Percentiles rank a stretch among this genome's conserved stretches.
Evolutionary conservation across 2,797 vertebrate genomes (phyloP).

Genomic region (Pangasius krempfi): DNA sequence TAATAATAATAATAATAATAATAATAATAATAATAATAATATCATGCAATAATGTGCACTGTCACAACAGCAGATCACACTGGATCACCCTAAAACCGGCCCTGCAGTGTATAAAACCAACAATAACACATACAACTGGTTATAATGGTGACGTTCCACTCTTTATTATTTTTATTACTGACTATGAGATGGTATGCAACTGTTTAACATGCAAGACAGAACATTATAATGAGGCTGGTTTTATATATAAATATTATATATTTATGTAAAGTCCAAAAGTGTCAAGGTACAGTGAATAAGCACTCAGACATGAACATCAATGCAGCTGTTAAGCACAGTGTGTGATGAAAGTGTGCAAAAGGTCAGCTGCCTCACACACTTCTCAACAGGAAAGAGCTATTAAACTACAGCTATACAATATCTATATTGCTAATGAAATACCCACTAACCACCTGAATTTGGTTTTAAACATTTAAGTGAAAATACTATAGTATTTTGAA

Average conservation of each 20-base stretch:
- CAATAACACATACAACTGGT: not conserved
- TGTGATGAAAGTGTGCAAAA: conserved; percentile 38
- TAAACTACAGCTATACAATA: not conserved
- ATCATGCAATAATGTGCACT: not conserved
- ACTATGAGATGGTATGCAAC: not conserved
- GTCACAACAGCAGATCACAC: not conserved
- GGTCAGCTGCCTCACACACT: conserved; percentile 35
- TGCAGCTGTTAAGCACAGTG: not conserved
- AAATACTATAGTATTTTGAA: not conserved
- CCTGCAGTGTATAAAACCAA: not conserved
- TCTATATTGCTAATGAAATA: not conserved
- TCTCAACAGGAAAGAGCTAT: not conserved
- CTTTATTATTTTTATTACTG: not conserved
- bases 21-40: not conserved
- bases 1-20: not conserved
- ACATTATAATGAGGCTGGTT: not conserved
- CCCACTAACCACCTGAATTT: not conserved
- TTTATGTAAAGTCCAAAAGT: not conserved
- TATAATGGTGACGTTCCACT: not conserved
- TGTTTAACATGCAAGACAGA: not conserved
- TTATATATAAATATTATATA: too few species aligned
- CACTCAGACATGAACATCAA: not conserved
- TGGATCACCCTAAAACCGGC: not conserved
- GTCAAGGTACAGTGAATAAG: not conserved
- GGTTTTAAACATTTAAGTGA: not conserved